Base-by-base conservation (phyloP, 1,140 invertebrate species). In the Drosophila serrata region DNA sequence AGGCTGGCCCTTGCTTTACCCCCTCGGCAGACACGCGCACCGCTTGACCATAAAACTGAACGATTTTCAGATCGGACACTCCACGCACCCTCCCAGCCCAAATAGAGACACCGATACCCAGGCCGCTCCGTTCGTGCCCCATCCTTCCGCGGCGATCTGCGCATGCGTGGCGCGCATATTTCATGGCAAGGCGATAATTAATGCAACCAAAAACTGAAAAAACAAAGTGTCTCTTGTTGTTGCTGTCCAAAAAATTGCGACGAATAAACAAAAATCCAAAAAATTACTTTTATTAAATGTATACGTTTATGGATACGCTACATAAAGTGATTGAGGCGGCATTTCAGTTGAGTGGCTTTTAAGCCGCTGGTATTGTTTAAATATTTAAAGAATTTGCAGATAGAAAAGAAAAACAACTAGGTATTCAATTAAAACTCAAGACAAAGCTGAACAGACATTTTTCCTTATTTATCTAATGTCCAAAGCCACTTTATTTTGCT, bases 131-230 rank as follows among this genome's bases (percentile, higher is more conserved):
- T 37, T 15, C 51, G 4, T 24, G 51, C 35, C 24, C 19, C 29
- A 19, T 46, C 24, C 17, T 39, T 27, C 43, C 48, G 42, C 31
- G 40, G 22, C 53, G 79, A 67, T 86, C 80, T 90, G 81, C 49
- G 85, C 85, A 85, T 90, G 85, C 81, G 74, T 88, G 85, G 81
- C 78, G 78, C 85, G 81, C 86, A 90, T 90, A 90, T 90, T 90
- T 90, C 85, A 90, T 90, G 85, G 85, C 85, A 79, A 85, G 85
- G 85, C 86, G 85, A 90, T 90, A 90, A 90, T 90, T 90, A 90
- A 90, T 90, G 85, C 85, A 90, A 56, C 85, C 86, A 85, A 90
- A 85, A 90, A 90, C 57, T 59, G 74, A 86, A 86, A 86, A 87
- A 69, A 86, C 82, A 86, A 86, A 86, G 75, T 86, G 82, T 58